Evolutionary conservation across 2,888 invertebrate species (phyloP), one percentile per base, ranked within the genome.

Genomic region (Stenichneumon culpator): DNA sequence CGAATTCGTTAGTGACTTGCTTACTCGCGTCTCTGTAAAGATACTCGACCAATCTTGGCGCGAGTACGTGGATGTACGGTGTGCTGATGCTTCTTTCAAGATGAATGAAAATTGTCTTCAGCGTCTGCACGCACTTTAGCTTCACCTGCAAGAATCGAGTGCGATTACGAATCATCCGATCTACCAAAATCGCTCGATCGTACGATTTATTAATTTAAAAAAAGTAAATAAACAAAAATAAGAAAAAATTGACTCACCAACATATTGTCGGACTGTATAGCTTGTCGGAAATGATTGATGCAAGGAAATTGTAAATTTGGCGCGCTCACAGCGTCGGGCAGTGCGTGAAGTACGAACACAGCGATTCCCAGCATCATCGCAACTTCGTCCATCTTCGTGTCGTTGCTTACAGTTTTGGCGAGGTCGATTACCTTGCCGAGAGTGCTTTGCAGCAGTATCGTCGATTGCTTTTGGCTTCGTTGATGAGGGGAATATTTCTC

Each of bases 251-350:
- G 57, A 89, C 94, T 94, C 92, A 96, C 96, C 89, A 95, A 94
- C 85, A 95, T 94, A 92, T 96, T 96, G 60, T 95, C 95, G 83
- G 95, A 96, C 90, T 96, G 96, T 75, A 98, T 95, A 89, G 98
- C 97, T 91, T 98, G 97, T 52, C 97, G 95, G 94, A 98, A 98
- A 92, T 98, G 97, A 95, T 98, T 98, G 90, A 99, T 97, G 92
- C 98, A 98, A 0, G 97, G n/a, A n/a, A n/a, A n/a, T n/a, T n/a
- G n/a, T n/a, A n/a, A n/a, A n/a, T n/a, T n/a, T n/a, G n/a, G n/a
- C 47, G 97, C 96, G 44, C 96, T 95, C 14, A 97, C 96, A 14
- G 97, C 97, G 89, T 96, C 95, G 0, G 97, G 95, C 1, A 97
- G 97, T 7, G 98, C 97, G 89, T 98, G 96, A 60, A 98, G 95